These are phyloP conservation scores for Ormyrus nitidulus DNA, from an alignment of 2,888 invertebrate genomes.

Conservation along the genomic window DNA sequence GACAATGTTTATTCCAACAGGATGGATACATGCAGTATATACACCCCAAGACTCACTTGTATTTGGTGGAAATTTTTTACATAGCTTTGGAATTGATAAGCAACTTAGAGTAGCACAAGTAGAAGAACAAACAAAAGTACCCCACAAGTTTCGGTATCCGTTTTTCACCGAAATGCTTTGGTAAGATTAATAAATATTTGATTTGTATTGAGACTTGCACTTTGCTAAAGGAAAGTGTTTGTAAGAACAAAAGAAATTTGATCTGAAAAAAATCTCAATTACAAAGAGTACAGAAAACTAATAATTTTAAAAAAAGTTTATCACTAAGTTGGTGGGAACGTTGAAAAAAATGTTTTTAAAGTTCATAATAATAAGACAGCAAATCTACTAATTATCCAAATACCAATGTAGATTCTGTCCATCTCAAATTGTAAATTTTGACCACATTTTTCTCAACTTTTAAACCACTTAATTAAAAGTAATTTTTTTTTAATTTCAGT, in stretches of 20 bases:
- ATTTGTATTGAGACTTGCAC: too few species aligned
- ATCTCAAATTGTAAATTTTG: conserved; percentile 27
- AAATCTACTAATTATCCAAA: conserved; percentile 4
- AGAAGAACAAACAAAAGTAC: conserved; percentile 96
- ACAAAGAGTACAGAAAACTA: too few species aligned
- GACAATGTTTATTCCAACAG: conserved; percentile 98
- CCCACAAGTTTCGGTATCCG: conserved; percentile 97
- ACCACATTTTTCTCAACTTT: neutral
- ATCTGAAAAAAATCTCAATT: too few species aligned
- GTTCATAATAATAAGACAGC: too few species aligned
- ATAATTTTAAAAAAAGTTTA: too few species aligned
- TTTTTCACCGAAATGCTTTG: conserved; percentile 99
- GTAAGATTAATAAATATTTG: conserved; percentile 71
- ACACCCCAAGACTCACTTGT: conserved; percentile 97
- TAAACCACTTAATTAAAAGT: neutral
- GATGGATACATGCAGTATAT: conserved; percentile 99
- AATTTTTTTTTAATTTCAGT: neutral
- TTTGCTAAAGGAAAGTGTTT: too few species aligned
- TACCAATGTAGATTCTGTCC: conserved; percentile 1
- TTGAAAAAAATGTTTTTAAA: too few species aligned
- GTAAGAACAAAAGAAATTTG: too few species aligned
- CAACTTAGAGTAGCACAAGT: conserved; percentile 97
- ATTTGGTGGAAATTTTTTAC: conserved; percentile 98
- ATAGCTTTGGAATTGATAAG: conserved; percentile 96
- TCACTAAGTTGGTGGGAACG: too few species aligned